These are phyloP conservation scores for Aphyosemion australe DNA, from an alignment of 2,113 vertebrate species.

Conservation along the genomic window DNA sequence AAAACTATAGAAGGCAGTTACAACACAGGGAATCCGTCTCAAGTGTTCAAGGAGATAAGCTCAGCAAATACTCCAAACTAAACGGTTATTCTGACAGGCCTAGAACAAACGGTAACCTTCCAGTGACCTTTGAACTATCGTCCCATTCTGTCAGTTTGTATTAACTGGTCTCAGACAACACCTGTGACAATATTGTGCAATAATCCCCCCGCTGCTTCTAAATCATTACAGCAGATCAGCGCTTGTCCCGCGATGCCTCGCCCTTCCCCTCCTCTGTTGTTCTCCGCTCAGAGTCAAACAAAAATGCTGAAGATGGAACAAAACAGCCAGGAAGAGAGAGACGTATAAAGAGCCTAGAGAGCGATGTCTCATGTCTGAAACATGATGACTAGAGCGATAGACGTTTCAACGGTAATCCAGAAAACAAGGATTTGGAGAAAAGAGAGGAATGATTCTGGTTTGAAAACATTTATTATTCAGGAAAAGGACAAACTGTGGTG, in stretches of 20 bases:
- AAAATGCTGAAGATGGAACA: conserved; percentile 1
- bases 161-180: conserved; percentile 58
- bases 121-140: conserved; percentile 59
- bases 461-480: no score
- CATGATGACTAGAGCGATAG: conserved; percentile 39
- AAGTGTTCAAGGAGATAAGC: no score
- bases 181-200: conserved; percentile 64
- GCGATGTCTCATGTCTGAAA: conserved; percentile 10
- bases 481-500: no score
- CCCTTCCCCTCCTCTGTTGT: conserved; percentile 11
- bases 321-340: conserved; percentile 5
- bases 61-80: not conserved
- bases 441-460: no score
- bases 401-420: no score
- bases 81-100: not conserved
- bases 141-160: conserved; percentile 67
- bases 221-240: conserved; percentile 61
- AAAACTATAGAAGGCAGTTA: no score
- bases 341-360: conserved; percentile 7
- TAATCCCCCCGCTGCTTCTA: conserved; percentile 61
- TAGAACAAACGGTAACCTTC: conserved; percentile 43
- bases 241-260: conserved; percentile 58
- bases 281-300: conserved; percentile 12
- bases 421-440: no score
- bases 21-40: no score